phyloP scores from a whole-genome alignment of 2,888 invertebrate genomes.

The Drosophila atripex region DNA sequence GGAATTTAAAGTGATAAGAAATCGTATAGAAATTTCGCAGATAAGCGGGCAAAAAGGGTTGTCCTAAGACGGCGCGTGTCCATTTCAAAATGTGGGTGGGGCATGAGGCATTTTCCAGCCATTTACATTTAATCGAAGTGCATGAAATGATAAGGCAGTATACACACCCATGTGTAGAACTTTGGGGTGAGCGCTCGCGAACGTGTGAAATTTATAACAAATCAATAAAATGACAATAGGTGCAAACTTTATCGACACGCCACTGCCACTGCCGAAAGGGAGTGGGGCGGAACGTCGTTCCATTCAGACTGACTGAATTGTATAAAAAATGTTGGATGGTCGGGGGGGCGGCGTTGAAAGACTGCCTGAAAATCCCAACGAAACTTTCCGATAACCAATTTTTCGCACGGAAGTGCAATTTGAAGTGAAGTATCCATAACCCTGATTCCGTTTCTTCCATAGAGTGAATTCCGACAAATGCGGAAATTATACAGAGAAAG shows the following conservation, averaged over 20 bases:
- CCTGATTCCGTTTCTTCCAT: constrained; percentile 5
- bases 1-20: constrained; percentile 74
- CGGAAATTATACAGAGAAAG: constrained; percentile 75
- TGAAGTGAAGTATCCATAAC: constrained; percentile 65
- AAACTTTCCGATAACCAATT: constrained; percentile 77
- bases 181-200: constrained; percentile 19
- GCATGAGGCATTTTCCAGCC: constrained; percentile 64
- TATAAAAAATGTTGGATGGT: constrained; percentile 4
- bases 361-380: constrained; percentile 31
- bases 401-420: constrained; percentile 80
- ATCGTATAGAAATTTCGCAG: constrained; percentile 70
- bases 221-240: constrained; percentile 78
- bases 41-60: constrained; percentile 62
- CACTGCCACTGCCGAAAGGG: constrained; percentile 9
- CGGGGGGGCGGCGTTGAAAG: neutral
- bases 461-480: constrained; percentile 49
- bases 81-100: constrained; percentile 47
- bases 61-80: constrained; percentile 50
- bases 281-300: constrained; percentile 54
- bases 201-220: constrained; percentile 74
- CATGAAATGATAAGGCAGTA: constrained; percentile 64
- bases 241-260: constrained; percentile 69
- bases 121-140: constrained; percentile 73
- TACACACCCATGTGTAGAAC: neutral
- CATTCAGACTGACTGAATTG: constrained; percentile 43